Evolutionary conservation across 2,797 vertebrate species (phyloP), one percentile per base, ranked within the genome.

Genomic region (Takifugu ocellatus): DNA sequence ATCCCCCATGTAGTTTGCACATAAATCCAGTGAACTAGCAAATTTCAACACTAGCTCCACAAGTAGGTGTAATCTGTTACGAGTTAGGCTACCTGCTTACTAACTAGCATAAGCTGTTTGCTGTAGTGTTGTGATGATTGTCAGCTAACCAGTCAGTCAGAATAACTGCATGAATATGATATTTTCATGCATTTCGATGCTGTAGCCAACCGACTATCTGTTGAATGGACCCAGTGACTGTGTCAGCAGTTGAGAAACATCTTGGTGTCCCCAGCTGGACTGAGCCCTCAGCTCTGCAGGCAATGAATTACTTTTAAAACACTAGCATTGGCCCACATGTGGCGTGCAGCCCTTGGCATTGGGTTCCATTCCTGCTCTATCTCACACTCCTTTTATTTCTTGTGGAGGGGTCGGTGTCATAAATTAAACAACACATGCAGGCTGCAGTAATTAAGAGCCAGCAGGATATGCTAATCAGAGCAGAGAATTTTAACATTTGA

Each of bases 401-500:
- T 71, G 68, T 57, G 51, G 59, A 75, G 53, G 16, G 69, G 66
- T 60, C 83, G 75, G 85, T 81, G 77, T 84, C 75, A 86, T 89
- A 78, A 87, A 88, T 84, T 81, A 84, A 87, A 88, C 79, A 84
- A 74, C 54, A 26, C 68, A 59, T 66, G 63, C 81, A 84, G 46
- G 65, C 71, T 81, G 70, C 75, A 86, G 70, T 81, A 79, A 84
- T 82, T 78, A 87, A 63, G 53, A 62, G 59, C 64, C 54, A 71
- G 70, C 70, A 75, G 76, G 63, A 73, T 76, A 78, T 78, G 73
- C 62, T 83, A 77, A 83, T 87, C 72, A 81, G 54, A 83, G 76
- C 50, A 7, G n/a, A n/a, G 44, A 15, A 14, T 48, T 48, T 53
- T 74, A 5, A 29, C 2, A 16, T 57, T 54, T 58, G 48, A 62